phyloP scores from a whole-genome alignment of 2,797 vertebrate species.

The Centropyge bicolor region DNA sequence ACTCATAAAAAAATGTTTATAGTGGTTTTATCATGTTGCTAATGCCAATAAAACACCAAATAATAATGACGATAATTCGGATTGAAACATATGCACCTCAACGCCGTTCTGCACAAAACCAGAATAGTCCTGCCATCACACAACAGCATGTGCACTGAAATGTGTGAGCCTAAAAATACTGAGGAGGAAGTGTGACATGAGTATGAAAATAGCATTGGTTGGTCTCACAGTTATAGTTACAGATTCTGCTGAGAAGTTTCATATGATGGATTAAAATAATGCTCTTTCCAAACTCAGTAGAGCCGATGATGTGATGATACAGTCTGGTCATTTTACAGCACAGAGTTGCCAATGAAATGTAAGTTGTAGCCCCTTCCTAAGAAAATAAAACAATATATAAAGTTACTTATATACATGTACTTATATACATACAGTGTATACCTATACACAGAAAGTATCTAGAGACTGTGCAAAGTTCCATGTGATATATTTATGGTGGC shows the following conservation, averaged over 20 bases:
- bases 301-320: constrained; percentile 8
- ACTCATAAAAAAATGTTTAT: neutral
- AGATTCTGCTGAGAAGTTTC: constrained; percentile 6
- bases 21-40: neutral
- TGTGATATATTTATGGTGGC: neutral
- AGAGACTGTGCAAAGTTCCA: neutral
- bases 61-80: neutral
- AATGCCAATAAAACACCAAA: neutral
- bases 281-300: neutral
- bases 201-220: constrained; percentile 45
- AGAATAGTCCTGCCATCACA: constrained; percentile 41
- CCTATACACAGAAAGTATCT: neutral
- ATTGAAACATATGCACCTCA: neutral
- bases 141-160: constrained; percentile 49
- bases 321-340: neutral
- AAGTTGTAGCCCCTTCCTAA: neutral
- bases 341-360: neutral
- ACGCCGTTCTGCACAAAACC: constrained; percentile 21
- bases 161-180: constrained; percentile 61
- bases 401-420: too few relatives aligned
- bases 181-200: constrained; percentile 58
- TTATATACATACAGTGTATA: too few relatives aligned
- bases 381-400: neutral
- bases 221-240: constrained; percentile 32
- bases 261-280: constrained; percentile 2